Base-by-base conservation (phyloP, 2,797 vertebrate species). In the Anas capensis region DNA sequence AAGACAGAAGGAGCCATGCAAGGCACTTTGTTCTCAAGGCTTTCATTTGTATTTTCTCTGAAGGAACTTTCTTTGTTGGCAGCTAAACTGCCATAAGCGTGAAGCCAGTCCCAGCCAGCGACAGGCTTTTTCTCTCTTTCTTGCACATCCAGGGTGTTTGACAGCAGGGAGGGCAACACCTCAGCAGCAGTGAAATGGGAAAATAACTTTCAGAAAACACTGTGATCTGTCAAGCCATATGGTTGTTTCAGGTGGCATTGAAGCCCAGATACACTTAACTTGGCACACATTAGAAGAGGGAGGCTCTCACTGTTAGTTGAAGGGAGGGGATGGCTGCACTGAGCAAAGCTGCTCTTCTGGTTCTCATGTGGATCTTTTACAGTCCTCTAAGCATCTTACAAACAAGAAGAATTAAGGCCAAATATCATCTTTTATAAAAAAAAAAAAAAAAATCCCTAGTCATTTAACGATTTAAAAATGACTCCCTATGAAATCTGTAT, bases 381-480 rank as follows among this genome's bases (percentile, higher is more conserved):
- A 51, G 49, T 26, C 49, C 49, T 51, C 49, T 51, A 51, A 51
- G 49, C 49, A 51, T 51, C 49, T 51, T 51, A 51, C 24, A 89
- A 82, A 51, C 16, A 76, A 89, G 14, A 93, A 94, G 82, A 93
- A 95, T 73, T 16, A 81, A 93, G 86, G 64, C n/a, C 49, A 93
- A 40, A 20, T 13, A 5, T 11, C 84, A 46, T 9, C 18, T 38
- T 73, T 73, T 77, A 58, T 88, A 68, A 40, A 36, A 56, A 42
- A 6, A 27, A 51, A 27, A 51, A 97, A 95, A 15, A 82, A 86
- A 48, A 48, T 49, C 23, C 49, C 49, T 66, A 61, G 49, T 83
- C 18, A 91, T 96, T 97, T 97, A 97, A 97, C 98, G 0, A 66
- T 80, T 96, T 94, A 15, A 69, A 95, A 96, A 96, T 90, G 2